Evolutionary conservation across 2,797 vertebrate species (phyloP).

Genomic region (Myotis pilosus): DNA sequence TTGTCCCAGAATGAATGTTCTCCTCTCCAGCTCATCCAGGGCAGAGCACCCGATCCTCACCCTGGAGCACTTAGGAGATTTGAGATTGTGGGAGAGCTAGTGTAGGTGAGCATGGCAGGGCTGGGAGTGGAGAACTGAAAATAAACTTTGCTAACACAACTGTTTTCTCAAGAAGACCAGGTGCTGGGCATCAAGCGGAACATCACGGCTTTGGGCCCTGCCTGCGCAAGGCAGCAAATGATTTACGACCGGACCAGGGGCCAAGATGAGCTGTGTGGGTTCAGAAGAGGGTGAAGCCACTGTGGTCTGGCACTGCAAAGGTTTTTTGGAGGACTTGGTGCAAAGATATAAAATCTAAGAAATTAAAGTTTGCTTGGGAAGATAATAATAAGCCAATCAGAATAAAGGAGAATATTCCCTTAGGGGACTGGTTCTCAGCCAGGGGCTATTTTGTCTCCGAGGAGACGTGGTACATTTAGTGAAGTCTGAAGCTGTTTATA

Average conservation of each 20-base stretch:
- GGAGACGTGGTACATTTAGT: background rate
- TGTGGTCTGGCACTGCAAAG: background rate
- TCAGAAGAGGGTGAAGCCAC: background rate
- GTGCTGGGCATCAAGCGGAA: background rate
- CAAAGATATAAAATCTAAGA: background rate
- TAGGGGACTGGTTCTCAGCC: background rate
- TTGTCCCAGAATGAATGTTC: background rate
- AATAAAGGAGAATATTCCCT: background rate
- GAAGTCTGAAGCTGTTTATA: background rate
- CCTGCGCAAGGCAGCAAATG: background rate
- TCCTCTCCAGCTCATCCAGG: background rate
- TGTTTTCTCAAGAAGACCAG: constrained; percentile 10
- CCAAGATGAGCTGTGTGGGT: background rate
- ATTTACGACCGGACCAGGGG: background rate
- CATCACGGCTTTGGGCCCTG: background rate
- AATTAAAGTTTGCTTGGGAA: background rate
- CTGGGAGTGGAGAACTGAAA: background rate
- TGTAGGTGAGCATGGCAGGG: fast-evolving
- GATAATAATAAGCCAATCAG: background rate
- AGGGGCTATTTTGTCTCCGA: background rate
- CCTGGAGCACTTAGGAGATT: background rate
- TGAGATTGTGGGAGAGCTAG: background rate
- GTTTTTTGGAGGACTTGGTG: background rate
- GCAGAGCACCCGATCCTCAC: background rate
- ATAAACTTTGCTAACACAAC: background rate